Evolutionary conservation across 2,113 vertebrate species (phyloP).

Genomic region (Falcunculus frontatus): DNA sequence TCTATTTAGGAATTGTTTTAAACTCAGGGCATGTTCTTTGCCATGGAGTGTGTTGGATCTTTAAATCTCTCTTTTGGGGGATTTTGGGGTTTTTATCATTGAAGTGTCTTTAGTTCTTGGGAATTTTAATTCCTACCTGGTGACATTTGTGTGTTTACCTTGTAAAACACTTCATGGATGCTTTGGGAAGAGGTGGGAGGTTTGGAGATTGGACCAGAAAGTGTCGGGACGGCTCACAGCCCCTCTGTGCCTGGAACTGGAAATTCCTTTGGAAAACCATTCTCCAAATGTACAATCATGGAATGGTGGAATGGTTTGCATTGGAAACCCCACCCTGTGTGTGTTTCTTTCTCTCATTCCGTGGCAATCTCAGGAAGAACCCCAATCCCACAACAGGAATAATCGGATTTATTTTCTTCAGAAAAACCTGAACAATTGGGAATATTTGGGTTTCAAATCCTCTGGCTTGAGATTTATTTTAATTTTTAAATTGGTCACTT

Average conservation of each 20-base stretch:
- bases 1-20: background rate
- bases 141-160: background rate
- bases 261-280: background rate
- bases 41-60: background rate
- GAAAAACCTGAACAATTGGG: background rate
- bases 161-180: fast-evolving
- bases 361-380: background rate
- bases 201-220: background rate
- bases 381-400: background rate
- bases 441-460: background rate
- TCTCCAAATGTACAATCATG: background rate
- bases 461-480: background rate
- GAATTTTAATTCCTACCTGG: background rate
- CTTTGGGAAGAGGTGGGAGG: background rate
- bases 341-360: background rate
- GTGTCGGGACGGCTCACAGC: background rate
- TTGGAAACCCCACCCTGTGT: background rate
- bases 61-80: background rate
- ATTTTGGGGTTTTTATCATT: background rate
- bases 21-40: background rate
- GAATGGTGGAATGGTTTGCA: background rate
- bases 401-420: background rate
- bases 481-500: background rate
- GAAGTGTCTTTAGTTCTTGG: background rate
- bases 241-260: background rate